Evolutionary conservation across 2,113 vertebrate genomes (phyloP).

Genomic region (Catharus fuscescens): DNA sequence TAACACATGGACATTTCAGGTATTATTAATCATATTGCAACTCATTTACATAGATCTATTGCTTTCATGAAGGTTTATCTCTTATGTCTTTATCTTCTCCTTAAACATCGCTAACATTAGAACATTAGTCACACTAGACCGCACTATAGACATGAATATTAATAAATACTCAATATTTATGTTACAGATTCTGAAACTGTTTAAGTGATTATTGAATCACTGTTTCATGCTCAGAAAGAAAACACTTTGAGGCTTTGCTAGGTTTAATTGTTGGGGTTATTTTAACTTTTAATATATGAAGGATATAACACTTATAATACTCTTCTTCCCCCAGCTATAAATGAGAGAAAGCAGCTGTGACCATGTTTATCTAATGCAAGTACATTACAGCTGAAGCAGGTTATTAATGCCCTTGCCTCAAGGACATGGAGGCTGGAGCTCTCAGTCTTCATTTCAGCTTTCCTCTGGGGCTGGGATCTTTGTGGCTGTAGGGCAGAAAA

Average conservation of each 20-base stretch:
- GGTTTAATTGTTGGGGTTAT: not conserved
- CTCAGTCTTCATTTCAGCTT: not conserved
- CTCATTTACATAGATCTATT: not conserved
- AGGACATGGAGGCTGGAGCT: not conserved
- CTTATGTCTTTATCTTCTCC: not conserved
- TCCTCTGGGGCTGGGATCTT: not conserved
- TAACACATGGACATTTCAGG: not conserved
- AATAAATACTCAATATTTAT: slow-evolving; percentile 2
- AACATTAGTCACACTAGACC: not conserved
- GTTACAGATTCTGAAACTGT: not conserved
- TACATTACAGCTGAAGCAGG: not conserved
- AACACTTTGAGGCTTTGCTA: not conserved
- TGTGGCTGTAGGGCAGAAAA: not conserved
- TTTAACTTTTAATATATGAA: not conserved
- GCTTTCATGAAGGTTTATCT: not conserved
- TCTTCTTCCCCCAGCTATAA: not conserved
- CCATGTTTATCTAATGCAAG: not conserved
- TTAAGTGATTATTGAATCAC: not conserved
- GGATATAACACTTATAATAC: not conserved
- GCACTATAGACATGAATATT: not conserved
- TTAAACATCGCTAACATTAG: not conserved
- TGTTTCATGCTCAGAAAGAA: slow-evolving; percentile 1
- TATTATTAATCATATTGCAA: not conserved
- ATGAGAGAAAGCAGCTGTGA: not conserved
- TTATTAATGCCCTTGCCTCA: not conserved